Conservation (phyloP, 2,113 vertebrate species). For the Calidris pygmaea region DNA sequence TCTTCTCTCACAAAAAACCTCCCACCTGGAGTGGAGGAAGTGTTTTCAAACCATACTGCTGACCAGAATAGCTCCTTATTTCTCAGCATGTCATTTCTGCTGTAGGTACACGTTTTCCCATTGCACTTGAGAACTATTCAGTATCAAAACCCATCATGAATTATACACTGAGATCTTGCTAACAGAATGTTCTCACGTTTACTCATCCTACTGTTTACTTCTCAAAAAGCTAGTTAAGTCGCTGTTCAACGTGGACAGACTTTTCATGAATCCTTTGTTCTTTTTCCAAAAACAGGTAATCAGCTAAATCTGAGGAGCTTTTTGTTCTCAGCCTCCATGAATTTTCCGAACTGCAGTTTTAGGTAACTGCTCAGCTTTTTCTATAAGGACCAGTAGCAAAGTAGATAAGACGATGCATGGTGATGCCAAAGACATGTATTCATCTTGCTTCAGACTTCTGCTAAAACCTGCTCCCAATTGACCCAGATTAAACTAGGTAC, state of each 20-base stretch:
- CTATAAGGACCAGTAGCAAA: background rate
- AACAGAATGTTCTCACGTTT: slow-evolving; percentile 21
- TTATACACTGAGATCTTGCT: slow-evolving; percentile 45
- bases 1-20: background rate
- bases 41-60: background rate
- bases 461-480: background rate
- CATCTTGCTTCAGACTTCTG: background rate
- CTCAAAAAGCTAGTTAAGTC: background rate
- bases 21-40: slow-evolving; percentile 1
- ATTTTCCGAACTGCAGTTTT: background rate
- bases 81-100: slow-evolving; percentile 17
- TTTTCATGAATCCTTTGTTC: background rate
- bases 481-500: background rate
- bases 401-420: background rate
- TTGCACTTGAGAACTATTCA: slow-evolving; percentile 1
- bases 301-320: background rate
- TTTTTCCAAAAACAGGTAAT: background rate
- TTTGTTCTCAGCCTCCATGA: background rate
- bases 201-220: background rate
- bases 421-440: background rate
- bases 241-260: background rate
- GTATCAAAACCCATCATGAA: slow-evolving; percentile 11
- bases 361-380: background rate
- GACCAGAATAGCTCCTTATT: slow-evolving; percentile 31
- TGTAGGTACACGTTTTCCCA: background rate